Conservation (phyloP, 2,113 vertebrate species). For the Trochalopteron elliotii region DNA sequence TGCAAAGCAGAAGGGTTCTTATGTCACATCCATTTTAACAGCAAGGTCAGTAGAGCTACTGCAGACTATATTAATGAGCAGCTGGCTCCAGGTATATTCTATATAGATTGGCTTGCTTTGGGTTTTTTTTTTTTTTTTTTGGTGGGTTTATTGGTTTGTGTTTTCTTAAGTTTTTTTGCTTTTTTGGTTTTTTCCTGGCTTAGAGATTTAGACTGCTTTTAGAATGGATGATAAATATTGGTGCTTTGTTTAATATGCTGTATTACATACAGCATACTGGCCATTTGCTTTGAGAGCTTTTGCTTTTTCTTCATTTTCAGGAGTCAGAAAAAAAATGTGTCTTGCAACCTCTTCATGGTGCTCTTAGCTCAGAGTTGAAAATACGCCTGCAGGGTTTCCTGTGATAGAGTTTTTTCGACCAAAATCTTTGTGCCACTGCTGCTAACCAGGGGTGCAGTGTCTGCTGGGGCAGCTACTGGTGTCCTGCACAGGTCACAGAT, state of each 20-base stretch:
- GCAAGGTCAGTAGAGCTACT: background rate
- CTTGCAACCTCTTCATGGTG: background rate
- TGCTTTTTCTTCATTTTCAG: background rate
- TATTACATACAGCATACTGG: background rate
- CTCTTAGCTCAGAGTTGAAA: background rate
- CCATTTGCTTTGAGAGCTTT: background rate
- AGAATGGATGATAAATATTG: background rate
- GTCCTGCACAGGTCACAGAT: background rate
- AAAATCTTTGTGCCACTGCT: background rate
- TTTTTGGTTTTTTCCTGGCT: background rate
- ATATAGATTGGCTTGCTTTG: background rate
- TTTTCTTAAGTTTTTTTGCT: background rate
- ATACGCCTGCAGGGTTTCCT: background rate
- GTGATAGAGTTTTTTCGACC: background rate
- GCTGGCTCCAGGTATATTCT: background rate
- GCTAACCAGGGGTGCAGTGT: background rate
- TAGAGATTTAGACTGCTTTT: background rate
- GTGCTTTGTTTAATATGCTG: background rate
- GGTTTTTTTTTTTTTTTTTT: fast-evolving
- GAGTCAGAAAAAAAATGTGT: background rate
- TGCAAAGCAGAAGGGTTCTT: background rate
- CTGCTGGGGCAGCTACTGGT: background rate
- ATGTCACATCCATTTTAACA: background rate
- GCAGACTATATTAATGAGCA: background rate
- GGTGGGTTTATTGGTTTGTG: background rate